A percentile compares a stretch with the other conserved stretches of the same genome.
Conservation (phyloP, 2,113 vertebrate species). For the Brienomyrus brachyistius region DNA sequence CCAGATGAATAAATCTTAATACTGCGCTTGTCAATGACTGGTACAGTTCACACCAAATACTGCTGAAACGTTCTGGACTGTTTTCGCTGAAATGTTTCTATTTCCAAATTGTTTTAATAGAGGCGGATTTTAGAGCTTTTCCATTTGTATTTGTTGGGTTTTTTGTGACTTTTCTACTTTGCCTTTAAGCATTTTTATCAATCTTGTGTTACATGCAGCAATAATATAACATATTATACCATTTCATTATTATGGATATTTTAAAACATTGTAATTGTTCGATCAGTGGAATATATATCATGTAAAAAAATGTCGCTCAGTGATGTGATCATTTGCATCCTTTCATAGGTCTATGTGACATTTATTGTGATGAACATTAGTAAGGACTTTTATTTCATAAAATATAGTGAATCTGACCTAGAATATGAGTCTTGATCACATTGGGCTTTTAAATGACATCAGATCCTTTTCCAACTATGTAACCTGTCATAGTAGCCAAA, state of each 20-base stretch:
- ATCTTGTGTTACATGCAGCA: conserved; percentile 10
- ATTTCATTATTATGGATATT: conserved; percentile 3
- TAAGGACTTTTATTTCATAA: not conserved
- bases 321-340: not conserved
- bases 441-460: not conserved
- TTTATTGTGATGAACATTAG: not conserved
- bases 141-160: not conserved
- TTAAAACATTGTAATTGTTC: not conserved
- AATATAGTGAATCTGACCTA: not conserved
- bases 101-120: conserved; percentile 6
- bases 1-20: not conserved
- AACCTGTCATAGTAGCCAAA: not conserved
- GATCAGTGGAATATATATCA: not conserved
- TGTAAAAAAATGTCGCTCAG: not conserved
- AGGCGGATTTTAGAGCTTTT: not conserved
- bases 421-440: not conserved
- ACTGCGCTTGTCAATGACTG: not conserved
- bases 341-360: conserved; percentile 2
- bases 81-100: not conserved
- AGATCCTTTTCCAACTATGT: conserved; percentile 1
- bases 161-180: conserved; percentile 1
- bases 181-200: conserved; percentile 14
- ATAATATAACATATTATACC: not conserved
- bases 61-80: not conserved
- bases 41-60: not conserved